Percentiles rank a stretch among this genome's conserved stretches.
phyloP scores from a whole-genome alignment of 2,888 invertebrate species.

The Trypoxylon attenuatum region DNA sequence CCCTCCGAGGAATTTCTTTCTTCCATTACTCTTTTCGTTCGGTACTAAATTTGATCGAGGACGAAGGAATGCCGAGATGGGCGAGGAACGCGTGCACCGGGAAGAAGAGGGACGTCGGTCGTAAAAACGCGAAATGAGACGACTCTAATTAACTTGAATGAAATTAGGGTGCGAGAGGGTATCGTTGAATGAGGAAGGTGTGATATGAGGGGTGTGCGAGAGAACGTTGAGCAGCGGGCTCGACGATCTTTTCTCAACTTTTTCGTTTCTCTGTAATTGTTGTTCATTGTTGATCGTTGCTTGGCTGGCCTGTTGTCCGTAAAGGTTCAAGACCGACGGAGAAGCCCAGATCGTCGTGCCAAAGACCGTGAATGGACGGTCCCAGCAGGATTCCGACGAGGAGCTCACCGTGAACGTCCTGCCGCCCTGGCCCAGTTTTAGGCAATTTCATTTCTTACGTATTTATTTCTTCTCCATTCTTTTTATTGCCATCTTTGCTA shows the following conservation, averaged over 20 bases:
- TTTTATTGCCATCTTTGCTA: constrained; percentile 60
- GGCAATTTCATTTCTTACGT: constrained; percentile 75
- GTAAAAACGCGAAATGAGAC: too few relatives aligned
- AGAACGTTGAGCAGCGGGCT: too few relatives aligned
- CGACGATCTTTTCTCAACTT: constrained; percentile 22
- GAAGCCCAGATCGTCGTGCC: constrained; percentile 70
- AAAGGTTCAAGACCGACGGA: constrained; percentile 74
- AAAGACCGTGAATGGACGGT: constrained; percentile 66
- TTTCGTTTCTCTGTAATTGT: constrained; percentile 48
- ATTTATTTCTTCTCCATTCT: constrained; percentile 71
- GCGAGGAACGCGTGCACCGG: too few relatives aligned
- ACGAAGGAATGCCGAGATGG: too few relatives aligned
- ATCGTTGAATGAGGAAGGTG: too few relatives aligned
- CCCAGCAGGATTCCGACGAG: constrained; percentile 73
- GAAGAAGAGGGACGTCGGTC: too few relatives aligned
- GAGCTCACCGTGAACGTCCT: constrained; percentile 74
- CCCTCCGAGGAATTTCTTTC: too few relatives aligned
- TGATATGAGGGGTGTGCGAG: too few relatives aligned
- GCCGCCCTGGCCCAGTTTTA: constrained; percentile 74
- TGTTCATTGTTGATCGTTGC: constrained; percentile 73
- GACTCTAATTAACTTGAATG: too few relatives aligned
- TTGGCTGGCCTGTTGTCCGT: constrained; percentile 70
- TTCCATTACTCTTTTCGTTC: background rate
- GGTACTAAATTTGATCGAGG: too few relatives aligned
- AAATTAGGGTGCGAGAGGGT: too few relatives aligned